Evolutionary conservation across 2,797 vertebrate genomes (phyloP).

Genomic region (Sus cebifrons): DNA sequence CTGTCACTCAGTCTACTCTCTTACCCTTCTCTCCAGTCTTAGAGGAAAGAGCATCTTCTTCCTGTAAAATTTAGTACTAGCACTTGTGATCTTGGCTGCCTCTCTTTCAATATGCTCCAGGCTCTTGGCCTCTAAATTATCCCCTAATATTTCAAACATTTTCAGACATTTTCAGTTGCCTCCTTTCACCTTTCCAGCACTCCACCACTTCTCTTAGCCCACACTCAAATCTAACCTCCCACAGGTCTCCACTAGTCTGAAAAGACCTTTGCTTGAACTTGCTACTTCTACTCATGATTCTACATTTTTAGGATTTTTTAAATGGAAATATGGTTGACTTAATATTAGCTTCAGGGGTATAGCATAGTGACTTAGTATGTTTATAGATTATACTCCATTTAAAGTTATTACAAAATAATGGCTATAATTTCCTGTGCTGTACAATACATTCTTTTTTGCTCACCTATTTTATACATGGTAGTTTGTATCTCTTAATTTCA

Average conservation of each 20-base stretch:
- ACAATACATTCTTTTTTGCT: neutral
- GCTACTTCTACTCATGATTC: neutral
- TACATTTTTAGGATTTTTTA: neutral
- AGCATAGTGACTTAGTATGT: neutral
- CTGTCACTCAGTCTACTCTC: neutral
- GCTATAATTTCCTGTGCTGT: neutral
- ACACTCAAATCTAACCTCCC: neutral
- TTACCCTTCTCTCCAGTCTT: neutral
- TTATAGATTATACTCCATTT: neutral
- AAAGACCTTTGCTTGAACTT: slow-evolving; percentile 45
- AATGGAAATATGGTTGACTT: neutral
- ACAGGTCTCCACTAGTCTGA: slow-evolving; percentile 27
- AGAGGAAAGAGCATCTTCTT: neutral
- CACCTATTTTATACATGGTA: neutral
- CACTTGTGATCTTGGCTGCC: neutral
- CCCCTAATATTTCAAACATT: slow-evolving; percentile 24
- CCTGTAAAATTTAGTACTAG: neutral
- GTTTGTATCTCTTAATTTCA: neutral
- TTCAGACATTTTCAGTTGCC: slow-evolving; percentile 23
- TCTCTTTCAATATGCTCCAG: neutral
- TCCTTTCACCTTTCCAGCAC: neutral
- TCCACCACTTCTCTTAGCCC: neutral
- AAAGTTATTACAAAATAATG: neutral
- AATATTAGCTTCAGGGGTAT: neutral
- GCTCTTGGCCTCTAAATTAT: neutral